Evolutionary conservation across 2,113 vertebrate genomes (phyloP).

Genomic region (Recurvirostra avosetta): DNA sequence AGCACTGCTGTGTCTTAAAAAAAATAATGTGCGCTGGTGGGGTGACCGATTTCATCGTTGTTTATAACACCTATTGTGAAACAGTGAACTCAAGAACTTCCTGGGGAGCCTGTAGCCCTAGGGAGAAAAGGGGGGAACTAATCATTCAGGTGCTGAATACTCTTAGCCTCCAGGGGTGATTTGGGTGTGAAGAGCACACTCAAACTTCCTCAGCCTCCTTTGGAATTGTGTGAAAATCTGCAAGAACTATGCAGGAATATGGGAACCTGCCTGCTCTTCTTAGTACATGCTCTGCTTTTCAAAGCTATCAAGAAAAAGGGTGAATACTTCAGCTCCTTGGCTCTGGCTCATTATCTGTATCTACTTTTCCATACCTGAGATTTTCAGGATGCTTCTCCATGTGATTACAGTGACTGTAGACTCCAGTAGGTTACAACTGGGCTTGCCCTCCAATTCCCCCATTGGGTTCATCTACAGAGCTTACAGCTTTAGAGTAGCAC

Average conservation of each 20-base stretch:
- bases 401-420: not conserved
- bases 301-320: not conserved
- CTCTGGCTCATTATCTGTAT: not conserved
- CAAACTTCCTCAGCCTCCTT: not conserved
- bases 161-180: not conserved
- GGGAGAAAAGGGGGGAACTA: not conserved
- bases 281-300: not conserved
- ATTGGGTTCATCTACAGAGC: not conserved
- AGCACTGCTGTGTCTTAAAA: not conserved
- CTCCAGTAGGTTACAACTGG: not conserved
- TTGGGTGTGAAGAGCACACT: not conserved
- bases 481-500: not conserved
- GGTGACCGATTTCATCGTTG: not conserved
- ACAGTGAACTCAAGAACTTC: not conserved
- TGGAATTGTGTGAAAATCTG: not conserved
- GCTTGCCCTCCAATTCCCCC: not conserved
- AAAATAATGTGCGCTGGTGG: not conserved
- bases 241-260: not conserved
- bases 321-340: not conserved
- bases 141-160: not conserved
- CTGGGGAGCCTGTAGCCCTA: not conserved
- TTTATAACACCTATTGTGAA: not conserved
- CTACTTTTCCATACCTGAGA: not conserved
- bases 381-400: not conserved
- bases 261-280: not conserved